Evolutionary conservation across 23 tunicate species (phyloP).

Genomic region (Trididemnum clinides): DNA sequence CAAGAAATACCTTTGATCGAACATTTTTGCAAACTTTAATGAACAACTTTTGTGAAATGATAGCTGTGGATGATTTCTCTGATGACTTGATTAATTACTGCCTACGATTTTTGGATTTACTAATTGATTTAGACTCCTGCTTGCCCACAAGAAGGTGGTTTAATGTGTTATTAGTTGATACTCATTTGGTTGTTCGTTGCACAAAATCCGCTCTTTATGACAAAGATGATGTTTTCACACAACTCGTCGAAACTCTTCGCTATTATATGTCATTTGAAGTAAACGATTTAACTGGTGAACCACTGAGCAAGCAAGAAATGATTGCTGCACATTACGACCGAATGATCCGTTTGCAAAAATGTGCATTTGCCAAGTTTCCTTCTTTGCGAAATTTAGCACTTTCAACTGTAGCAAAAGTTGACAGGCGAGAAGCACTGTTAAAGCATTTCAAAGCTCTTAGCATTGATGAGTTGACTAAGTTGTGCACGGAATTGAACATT

Average conservation of each 20-base stretch:
- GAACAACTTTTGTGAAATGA: conserved; percentile 75
- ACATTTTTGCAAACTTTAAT: conserved; percentile 56
- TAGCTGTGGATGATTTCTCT: conserved; percentile 61
- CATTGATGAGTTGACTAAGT: conserved; percentile 53
- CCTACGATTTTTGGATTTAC: conserved; percentile 89
- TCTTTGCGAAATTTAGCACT: conserved; percentile 67
- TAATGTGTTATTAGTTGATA: conserved; percentile 65
- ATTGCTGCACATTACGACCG: conserved; percentile 77
- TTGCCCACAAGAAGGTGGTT: conserved; percentile 93
- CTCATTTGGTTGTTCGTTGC: conserved; percentile 87
- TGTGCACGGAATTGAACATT: conserved; percentile 48
- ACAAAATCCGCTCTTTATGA: conserved; percentile 67
- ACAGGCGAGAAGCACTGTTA: conserved; percentile 56
- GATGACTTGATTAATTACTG: conserved; percentile 61
- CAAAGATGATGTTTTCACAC: conserved; percentile 92
- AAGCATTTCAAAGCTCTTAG: conserved; percentile 49
- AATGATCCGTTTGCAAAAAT: conserved; percentile 71
- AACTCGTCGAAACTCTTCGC: conserved; percentile 74
- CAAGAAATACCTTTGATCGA: conserved; percentile 61
- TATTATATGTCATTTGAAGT: conserved; percentile 91
- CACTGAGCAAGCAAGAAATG: conserved; percentile 91
- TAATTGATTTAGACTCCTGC: conserved; percentile 93
- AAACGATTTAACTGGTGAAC: conserved; percentile 92
- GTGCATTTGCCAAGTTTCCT: conserved; percentile 84
- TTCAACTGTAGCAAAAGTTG: conserved; percentile 66